Percentiles rank a stretch among this genome's conserved stretches.
phyloP scores from a whole-genome alignment of 2,888 invertebrate genomes.

The Drosophila neotestacea region DNA sequence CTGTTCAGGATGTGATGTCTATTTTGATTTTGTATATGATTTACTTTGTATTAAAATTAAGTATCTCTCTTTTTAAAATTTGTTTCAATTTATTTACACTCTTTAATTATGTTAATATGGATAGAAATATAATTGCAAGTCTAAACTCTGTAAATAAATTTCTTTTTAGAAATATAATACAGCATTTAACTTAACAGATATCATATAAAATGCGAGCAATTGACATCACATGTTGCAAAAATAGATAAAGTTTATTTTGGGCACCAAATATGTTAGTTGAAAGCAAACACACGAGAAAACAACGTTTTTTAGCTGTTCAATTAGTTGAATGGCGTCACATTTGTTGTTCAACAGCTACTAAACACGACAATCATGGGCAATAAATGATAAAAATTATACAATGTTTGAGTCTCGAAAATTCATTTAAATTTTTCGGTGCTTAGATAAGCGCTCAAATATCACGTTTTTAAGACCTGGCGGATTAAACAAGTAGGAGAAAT shows the following conservation, averaged over 20 bases:
- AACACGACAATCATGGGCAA: slow-evolving; percentile 12
- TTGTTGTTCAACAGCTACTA: slow-evolving; percentile 1
- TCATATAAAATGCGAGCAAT: neutral
- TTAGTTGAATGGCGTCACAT: slow-evolving; percentile 20
- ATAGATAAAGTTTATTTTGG: slow-evolving; percentile 13
- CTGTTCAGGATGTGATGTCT: too few relatives aligned
- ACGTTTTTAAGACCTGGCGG: neutral
- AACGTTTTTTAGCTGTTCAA: slow-evolving; percentile 10
- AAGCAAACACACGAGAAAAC: neutral
- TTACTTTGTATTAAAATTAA: too few relatives aligned
- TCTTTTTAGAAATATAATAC: neutral
- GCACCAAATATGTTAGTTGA: neutral
- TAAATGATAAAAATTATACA: slow-evolving; percentile 28
- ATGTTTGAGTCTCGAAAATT: slow-evolving; percentile 15
- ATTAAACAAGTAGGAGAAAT: neutral
- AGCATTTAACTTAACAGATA: neutral
- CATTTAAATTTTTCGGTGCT: neutral
- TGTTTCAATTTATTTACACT: too few relatives aligned
- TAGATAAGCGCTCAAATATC: slow-evolving; percentile 4
- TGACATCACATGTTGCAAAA: slow-evolving; percentile 3
- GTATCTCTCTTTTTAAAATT: too few relatives aligned
- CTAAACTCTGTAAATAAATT: too few relatives aligned
- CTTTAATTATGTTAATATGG: too few relatives aligned
- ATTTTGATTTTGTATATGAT: too few relatives aligned
- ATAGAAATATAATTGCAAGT: too few relatives aligned